A percentile compares a stretch with the other conserved stretches of the same genome.
Conservation (phyloP, 2,888 invertebrate genomes). For the Cantharis rustica region DNA sequence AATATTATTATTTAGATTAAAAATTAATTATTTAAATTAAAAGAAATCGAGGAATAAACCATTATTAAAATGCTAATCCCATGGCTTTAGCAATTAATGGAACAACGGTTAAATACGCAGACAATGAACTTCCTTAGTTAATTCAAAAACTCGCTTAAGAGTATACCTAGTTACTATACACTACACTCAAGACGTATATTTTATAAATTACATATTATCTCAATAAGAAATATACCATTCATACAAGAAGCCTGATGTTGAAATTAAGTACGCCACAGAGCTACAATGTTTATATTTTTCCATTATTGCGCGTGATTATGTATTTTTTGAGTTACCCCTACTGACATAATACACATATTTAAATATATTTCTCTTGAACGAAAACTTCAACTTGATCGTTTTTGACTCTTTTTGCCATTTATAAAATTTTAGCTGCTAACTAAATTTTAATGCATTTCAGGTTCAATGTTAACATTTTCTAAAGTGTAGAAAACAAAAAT, state of each 20-base stretch:
- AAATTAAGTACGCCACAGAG: not conserved
- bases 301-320: not conserved
- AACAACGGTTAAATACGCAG: conserved; percentile 21
- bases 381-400: too few species aligned
- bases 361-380: too few species aligned
- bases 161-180: not conserved
- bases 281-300: not conserved
- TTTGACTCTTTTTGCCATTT: too few species aligned
- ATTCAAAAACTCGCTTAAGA: conserved; percentile 5
- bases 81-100: conserved; percentile 19
- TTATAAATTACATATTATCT: not conserved
- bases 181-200: not conserved
- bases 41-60: conserved; percentile 17
- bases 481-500: too few species aligned
- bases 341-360: too few species aligned
- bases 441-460: too few species aligned
- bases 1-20: not conserved
- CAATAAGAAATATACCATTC: not conserved
- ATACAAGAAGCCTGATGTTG: not conserved
- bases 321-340: too few species aligned
- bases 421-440: too few species aligned
- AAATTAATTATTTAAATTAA: conserved; percentile 20
- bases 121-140: conserved; percentile 22
- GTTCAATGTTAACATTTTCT: too few species aligned
- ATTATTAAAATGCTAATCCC: conserved; percentile 21